These are phyloP conservation scores for Mus spretus DNA, from an alignment of 2,797 vertebrate genomes.

Conservation along the genomic window DNA sequence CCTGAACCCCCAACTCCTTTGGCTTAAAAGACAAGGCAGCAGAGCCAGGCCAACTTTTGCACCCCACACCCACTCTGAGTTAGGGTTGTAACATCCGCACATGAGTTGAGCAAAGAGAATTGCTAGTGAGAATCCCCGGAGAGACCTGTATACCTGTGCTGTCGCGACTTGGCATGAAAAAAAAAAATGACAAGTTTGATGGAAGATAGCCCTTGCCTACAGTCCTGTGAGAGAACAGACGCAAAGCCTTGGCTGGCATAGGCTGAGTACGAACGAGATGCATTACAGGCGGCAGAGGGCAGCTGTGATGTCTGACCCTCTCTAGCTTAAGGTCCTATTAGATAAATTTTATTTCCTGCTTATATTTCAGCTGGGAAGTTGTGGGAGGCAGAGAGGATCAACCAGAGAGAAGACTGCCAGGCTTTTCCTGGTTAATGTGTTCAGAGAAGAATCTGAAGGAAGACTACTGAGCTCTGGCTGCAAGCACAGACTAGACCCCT, in stretches of 20 bases:
- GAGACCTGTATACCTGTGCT: not conserved
- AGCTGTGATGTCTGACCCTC: not conserved
- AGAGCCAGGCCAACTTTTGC: not conserved
- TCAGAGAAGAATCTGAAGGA: not conserved
- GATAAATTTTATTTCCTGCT: not conserved
- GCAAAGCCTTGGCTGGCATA: rapidly evolving
- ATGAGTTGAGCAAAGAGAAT: rapidly evolving
- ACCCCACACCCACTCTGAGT: not conserved
- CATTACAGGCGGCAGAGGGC: rapidly evolving
- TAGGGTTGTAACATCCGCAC: not conserved
- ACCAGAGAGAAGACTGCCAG: not conserved
- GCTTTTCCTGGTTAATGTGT: not conserved
- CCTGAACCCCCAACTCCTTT: not conserved
- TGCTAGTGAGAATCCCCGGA: not conserved
- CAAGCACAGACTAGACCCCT: not conserved
- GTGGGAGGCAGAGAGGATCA: not conserved
- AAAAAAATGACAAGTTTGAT: not conserved
- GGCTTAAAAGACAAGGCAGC: not conserved
- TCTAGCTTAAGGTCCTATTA: not conserved
- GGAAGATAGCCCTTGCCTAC: not conserved
- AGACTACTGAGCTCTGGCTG: rapidly evolving
- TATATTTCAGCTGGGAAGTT: not conserved
- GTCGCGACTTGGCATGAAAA: rapidly evolving
- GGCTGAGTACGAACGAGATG: rapidly evolving
- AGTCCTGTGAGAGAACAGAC: not conserved